These are phyloP conservation scores for Acanthosepion esculentum DNA, from an alignment of 2,888 invertebrate genomes.

Conservation along the genomic window DNA sequence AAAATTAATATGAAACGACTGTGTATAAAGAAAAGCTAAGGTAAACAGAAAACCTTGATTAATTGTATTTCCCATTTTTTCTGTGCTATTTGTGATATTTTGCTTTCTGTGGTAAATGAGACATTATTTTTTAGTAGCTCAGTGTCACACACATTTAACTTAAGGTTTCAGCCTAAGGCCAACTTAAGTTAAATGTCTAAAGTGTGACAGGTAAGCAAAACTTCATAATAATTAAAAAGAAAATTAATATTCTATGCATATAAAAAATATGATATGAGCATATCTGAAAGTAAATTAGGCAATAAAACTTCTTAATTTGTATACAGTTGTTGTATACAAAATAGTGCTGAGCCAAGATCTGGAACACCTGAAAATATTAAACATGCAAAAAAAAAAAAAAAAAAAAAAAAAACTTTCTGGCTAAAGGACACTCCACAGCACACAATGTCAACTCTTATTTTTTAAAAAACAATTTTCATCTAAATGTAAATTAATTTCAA, in stretches of 20 bases:
- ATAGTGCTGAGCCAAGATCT: background rate
- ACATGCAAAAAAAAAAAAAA: constrained; percentile 8
- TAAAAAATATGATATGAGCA: background rate
- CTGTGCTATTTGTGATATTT: no score
- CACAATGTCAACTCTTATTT: background rate
- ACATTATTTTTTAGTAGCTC: background rate
- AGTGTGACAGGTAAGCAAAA: background rate
- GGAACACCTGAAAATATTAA: background rate
- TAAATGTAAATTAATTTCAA: constrained; percentile 2
- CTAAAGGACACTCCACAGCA: constrained; percentile 4
- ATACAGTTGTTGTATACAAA: background rate
- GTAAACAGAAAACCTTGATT: no score
- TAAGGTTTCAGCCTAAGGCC: no score
- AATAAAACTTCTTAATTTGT: background rate
- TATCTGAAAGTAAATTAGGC: background rate
- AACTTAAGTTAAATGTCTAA: background rate
- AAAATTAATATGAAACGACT: no score
- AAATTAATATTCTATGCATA: background rate
- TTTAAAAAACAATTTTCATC: background rate
- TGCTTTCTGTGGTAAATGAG: background rate
- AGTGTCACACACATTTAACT: background rate
- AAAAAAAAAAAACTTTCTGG: background rate
- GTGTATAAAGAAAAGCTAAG: no score
- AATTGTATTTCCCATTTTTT: no score
- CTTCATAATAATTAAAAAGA: background rate